A percentile compares a stretch with the other conserved stretches of the same genome.
These are phyloP conservation scores for Bombyx mori DNA, from an alignment of 1,140 invertebrate genomes.

Conservation along the genomic window DNA sequence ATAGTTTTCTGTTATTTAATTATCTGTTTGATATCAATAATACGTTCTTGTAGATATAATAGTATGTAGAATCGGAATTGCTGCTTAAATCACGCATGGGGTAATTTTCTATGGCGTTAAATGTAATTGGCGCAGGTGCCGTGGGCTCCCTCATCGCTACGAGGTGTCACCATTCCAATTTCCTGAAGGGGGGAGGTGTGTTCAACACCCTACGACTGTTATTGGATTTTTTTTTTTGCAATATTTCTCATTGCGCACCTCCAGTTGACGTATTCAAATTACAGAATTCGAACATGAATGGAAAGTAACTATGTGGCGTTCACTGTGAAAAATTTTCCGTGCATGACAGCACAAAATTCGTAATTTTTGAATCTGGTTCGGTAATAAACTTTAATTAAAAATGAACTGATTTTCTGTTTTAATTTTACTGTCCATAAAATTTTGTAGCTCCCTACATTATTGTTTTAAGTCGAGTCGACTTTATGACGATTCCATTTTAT, in stretches of 20 bases:
- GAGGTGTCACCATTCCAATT: conserved; percentile 44
- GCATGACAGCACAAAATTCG: not conserved
- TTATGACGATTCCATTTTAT: conserved; percentile 3
- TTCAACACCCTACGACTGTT: conserved; percentile 23
- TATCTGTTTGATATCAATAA: too few species aligned
- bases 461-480: not conserved
- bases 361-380: not conserved
- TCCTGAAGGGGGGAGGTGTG: conserved; percentile 18
- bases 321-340: not conserved
- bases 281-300: not conserved
- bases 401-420: not conserved
- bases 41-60: too few species aligned
- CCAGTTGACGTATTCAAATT: conserved; percentile 9
- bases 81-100: conserved; percentile 8
- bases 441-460: not conserved
- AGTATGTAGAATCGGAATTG: conserved; percentile 2
- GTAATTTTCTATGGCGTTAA: conserved; percentile 14
- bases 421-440: conserved; percentile 2
- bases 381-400: not conserved
- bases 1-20: too few species aligned
- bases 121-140: conserved; percentile 41
- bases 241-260: conserved; percentile 32
- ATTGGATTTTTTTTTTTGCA: conserved; percentile 40
- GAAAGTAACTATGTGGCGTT: not conserved
- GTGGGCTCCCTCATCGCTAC: conserved; percentile 15